Conservation (phyloP, 2,888 invertebrate species). For the Tineola bisselliella region DNA sequence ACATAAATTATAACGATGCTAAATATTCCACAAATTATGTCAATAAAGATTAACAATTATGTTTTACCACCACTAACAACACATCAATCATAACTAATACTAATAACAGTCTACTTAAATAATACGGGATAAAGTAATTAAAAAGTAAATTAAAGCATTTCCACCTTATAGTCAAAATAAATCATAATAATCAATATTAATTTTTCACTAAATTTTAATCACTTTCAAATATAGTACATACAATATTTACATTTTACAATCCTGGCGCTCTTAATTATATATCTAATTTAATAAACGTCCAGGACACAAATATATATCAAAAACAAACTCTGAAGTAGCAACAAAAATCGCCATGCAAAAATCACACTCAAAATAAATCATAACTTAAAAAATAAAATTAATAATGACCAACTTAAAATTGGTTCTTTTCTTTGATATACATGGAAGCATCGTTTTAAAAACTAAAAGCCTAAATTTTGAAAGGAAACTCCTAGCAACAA, state of each 20-base stretch:
- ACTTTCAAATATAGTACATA: slow-evolving; percentile 42
- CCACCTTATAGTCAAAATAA: slow-evolving; percentile 65
- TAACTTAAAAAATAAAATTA: slow-evolving; percentile 53
- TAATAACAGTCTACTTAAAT: slow-evolving; percentile 68
- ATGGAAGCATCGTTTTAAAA: slow-evolving; percentile 65
- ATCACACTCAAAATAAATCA: slow-evolving; percentile 56
- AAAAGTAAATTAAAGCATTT: slow-evolving; percentile 68
- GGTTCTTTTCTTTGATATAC: slow-evolving; percentile 65
- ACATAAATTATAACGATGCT: background rate
- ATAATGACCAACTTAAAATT: slow-evolving; percentile 59
- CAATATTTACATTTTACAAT: slow-evolving; percentile 40
- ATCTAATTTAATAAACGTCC: background rate
- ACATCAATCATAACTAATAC: slow-evolving; percentile 52
- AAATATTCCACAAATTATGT: slow-evolving; percentile 17
- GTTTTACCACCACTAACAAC: slow-evolving; percentile 35
- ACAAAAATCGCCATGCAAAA: slow-evolving; percentile 59
- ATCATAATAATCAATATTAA: slow-evolving; percentile 58
- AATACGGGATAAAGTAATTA: slow-evolving; percentile 57
- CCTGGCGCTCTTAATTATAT: background rate
- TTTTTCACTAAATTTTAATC: slow-evolving; percentile 44
- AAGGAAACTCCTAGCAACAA: slow-evolving; percentile 4
- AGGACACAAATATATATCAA: slow-evolving; percentile 41
- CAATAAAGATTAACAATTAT: slow-evolving; percentile 19
- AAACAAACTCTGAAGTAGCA: slow-evolving; percentile 44
- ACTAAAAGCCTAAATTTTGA: slow-evolving; percentile 41